Base-by-base conservation (phyloP, 2,888 invertebrate genomes). In the Frankliniella fusca region DNA sequence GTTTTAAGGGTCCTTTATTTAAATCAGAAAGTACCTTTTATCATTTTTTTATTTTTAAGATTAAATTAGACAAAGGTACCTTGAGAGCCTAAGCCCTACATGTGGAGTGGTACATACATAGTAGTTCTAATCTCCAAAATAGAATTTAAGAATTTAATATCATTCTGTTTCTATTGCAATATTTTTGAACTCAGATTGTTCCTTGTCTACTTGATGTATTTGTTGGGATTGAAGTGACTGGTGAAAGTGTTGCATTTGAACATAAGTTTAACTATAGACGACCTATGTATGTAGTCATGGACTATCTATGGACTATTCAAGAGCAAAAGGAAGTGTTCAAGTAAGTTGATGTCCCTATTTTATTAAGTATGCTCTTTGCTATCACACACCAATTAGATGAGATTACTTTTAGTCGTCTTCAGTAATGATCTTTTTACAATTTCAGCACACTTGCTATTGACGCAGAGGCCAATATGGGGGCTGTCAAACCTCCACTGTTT, bases 191-290 rank as follows among this genome's bases (percentile, higher is more conserved):
- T 86, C 88, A 97, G 91, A 91, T 98, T 83, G 93, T 95, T 18
- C 90, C 92, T 80, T 94, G 93, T 86, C 89, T 98, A 49, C 89
- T 98, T 82, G 93, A 96, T 87, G 97, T 98, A 12, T 98, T 98
- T 88, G 97, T 98, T n/a, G 95, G 95, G 84, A 98, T 98, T 84
- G 98, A 98, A 90, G 96, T 97, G 95, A 97, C 97, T 0, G 98
- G 98, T 0, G 96, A 97, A 87, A 95, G 94, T 86, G 97, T 98
- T 28, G 94, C 96, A 86, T 98, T 98, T 87, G 98, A 98, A 87
- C 97, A 98, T 88, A 98, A 98, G 89, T 98, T 98, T 88, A 97
- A 97, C 88, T 98, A 98, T 87, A 91, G 98, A 38, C 91, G 96
- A 76, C 98, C 98, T 2, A 98, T 98, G 97, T 98, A 98, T 87